phyloP scores from a whole-genome alignment of 2,113 vertebrate species.

The Spheniscus mendiculus region DNA sequence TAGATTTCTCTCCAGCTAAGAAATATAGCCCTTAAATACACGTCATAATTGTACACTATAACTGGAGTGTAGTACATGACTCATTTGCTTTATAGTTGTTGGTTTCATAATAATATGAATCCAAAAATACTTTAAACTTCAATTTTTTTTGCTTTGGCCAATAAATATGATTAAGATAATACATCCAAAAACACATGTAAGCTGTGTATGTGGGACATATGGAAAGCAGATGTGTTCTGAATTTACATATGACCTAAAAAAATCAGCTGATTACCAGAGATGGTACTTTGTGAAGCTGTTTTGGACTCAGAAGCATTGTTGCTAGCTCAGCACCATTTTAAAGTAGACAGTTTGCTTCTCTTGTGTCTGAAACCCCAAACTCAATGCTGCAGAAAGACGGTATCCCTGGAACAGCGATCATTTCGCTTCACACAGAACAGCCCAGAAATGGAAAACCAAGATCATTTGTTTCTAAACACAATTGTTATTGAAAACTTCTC shows the following conservation, averaged over 20 bases:
- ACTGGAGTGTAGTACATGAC: constrained; percentile 24
- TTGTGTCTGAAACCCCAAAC: not conserved
- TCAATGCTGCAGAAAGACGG: not conserved
- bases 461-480: constrained; percentile 13
- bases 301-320: constrained; percentile 10
- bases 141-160: constrained; percentile 77
- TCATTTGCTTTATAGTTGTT: constrained; percentile 50
- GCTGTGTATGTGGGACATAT: constrained; percentile 83
- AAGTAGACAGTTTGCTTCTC: not conserved
- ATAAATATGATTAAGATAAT: constrained; percentile 93
- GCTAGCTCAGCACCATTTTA: constrained; percentile 60
- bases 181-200: constrained; percentile 88
- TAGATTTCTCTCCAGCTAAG: not conserved
- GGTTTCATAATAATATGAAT: constrained; percentile 46
- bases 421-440: not conserved
- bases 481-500: not conserved
- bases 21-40: constrained; percentile 33
- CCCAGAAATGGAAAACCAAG: constrained; percentile 7
- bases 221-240: constrained; percentile 88
- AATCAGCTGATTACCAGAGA: constrained; percentile 73
- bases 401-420: not conserved
- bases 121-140: constrained; percentile 60
- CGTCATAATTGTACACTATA: not conserved
- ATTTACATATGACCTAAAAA: constrained; percentile 71
- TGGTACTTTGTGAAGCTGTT: constrained; percentile 65